Percentiles rank a stretch among this genome's conserved stretches.
Conservation (phyloP, 2,888 invertebrate genomes). For the Drosophila recens region DNA sequence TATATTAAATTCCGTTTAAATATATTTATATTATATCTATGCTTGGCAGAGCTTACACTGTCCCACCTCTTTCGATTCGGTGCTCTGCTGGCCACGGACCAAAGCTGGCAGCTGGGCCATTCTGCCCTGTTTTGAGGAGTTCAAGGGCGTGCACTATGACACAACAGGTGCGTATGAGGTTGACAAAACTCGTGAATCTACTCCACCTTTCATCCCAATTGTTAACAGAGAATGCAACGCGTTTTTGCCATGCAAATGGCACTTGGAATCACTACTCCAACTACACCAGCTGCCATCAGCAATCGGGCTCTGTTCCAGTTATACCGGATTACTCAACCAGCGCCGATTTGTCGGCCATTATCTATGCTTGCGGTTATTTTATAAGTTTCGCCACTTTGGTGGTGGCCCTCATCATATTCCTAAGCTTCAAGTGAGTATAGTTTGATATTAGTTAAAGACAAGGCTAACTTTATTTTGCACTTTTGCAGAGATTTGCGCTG, state of each 20-base stretch:
- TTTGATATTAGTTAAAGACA: no score
- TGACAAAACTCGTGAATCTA: not conserved
- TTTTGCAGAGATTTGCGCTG: conserved; percentile 94
- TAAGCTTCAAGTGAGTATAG: conserved; percentile 94
- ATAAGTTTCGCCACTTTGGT: conserved; percentile 93
- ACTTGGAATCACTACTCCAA: conserved; percentile 93
- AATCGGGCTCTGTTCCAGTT: conserved; percentile 86
- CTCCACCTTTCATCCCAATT: not conserved
- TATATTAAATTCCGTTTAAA: no score
- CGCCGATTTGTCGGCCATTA: conserved; percentile 88
- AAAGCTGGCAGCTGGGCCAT: conserved; percentile 89
- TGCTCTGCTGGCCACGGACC: conserved; percentile 94
- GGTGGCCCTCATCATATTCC: conserved; percentile 93
- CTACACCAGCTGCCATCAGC: conserved; percentile 89
- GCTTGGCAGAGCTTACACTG: conserved; percentile 85
- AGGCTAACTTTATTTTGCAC: not conserved
- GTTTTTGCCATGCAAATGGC: conserved; percentile 91
- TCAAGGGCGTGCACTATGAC: conserved; percentile 92
- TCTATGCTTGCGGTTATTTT: conserved; percentile 94
- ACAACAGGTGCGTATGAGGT: conserved; percentile 89
- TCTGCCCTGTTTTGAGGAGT: conserved; percentile 92
- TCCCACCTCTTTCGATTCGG: conserved; percentile 90
- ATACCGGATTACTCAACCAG: conserved; percentile 86
- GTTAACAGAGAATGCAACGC: conserved; percentile 93
- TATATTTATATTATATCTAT: not conserved